phyloP scores from a whole-genome alignment of 2,113 vertebrate species.

The Carassius gibelio region DNA sequence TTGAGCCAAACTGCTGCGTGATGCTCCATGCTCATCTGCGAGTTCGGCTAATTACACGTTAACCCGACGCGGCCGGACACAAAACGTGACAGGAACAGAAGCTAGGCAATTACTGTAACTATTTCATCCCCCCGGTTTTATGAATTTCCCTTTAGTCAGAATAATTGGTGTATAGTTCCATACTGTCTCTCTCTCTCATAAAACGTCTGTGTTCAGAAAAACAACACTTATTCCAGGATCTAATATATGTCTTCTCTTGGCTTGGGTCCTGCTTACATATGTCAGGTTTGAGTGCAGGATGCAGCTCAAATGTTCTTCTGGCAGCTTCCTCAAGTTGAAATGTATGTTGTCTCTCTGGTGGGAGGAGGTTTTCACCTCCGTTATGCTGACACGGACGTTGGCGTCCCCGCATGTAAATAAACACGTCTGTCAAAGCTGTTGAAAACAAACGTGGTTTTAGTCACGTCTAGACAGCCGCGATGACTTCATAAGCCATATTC shows the following conservation, averaged over 20 bases:
- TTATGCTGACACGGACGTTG: slow-evolving; percentile 36
- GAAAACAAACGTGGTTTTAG: slow-evolving; percentile 51
- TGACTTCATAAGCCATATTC: slow-evolving; percentile 50
- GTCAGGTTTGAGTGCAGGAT: neutral
- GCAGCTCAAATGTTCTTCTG: neutral
- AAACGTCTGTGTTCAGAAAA: neutral
- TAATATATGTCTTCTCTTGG: neutral
- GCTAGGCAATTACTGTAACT: neutral
- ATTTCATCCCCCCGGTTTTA: neutral
- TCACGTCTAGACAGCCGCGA: slow-evolving; percentile 55
- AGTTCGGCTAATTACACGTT: slow-evolving; percentile 3
- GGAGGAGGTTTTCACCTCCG: slow-evolving; percentile 5
- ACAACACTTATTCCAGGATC: neutral
- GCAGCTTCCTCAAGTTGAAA: neutral
- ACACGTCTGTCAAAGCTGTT: slow-evolving; percentile 48
- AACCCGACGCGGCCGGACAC: neutral
- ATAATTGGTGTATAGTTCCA: neutral
- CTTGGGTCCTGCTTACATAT: slow-evolving; percentile 2
- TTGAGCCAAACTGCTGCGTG: neutral
- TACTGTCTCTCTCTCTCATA: neutral
- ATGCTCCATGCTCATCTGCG: neutral
- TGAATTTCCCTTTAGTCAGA: neutral
- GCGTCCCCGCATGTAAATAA: slow-evolving; percentile 54
- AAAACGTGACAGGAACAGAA: slow-evolving; percentile 25
- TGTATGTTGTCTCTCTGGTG: slow-evolving; percentile 23